Evolutionary conservation across 1,140 invertebrate genomes (phyloP).

Genomic region (Piezodorus guildinii): DNA sequence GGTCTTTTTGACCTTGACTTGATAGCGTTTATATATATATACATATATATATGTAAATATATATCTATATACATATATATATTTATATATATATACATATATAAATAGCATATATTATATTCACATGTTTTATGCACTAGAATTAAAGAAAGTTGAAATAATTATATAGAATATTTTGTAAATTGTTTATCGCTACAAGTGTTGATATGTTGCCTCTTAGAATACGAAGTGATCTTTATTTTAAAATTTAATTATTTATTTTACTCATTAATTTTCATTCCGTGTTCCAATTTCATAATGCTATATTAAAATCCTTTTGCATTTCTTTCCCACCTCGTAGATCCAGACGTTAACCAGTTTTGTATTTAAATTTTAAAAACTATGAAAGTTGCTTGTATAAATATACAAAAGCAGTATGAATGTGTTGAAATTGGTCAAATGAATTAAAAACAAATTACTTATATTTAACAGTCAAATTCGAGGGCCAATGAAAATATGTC

Average conservation of each 20-base stretch:
- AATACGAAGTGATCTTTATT: too few species aligned
- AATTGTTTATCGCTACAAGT: slow-evolving; percentile 15
- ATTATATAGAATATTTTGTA: slow-evolving; percentile 14
- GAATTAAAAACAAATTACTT: neutral
- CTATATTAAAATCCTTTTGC: slow-evolving; percentile 2
- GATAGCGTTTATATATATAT: slow-evolving; percentile 15
- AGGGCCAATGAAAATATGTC: slow-evolving; percentile 7
- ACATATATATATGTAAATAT: neutral
- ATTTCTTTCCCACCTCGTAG: slow-evolving; percentile 10
- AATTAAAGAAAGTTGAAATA: slow-evolving; percentile 7
- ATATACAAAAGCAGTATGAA: slow-evolving; percentile 11
- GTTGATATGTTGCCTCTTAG: slow-evolving; percentile 12
- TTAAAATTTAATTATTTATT: slow-evolving; percentile 1
- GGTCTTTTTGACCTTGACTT: slow-evolving; percentile 13
- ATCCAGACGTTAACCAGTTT: slow-evolving; percentile 9
- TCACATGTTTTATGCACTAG: slow-evolving; percentile 16
- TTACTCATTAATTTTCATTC: slow-evolving; percentile 2
- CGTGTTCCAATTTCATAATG: slow-evolving; percentile 1
- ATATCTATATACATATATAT: neutral
- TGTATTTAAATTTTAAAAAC: slow-evolving; percentile 15
- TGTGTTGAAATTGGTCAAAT: slow-evolving; percentile 7
- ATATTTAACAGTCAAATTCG: slow-evolving; percentile 1
- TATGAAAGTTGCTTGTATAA: slow-evolving; percentile 14
- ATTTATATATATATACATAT: neutral
- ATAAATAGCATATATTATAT: slow-evolving; percentile 15